Base-by-base conservation (phyloP, 2,797 vertebrate genomes). In the Eremophila alpestris region DNA sequence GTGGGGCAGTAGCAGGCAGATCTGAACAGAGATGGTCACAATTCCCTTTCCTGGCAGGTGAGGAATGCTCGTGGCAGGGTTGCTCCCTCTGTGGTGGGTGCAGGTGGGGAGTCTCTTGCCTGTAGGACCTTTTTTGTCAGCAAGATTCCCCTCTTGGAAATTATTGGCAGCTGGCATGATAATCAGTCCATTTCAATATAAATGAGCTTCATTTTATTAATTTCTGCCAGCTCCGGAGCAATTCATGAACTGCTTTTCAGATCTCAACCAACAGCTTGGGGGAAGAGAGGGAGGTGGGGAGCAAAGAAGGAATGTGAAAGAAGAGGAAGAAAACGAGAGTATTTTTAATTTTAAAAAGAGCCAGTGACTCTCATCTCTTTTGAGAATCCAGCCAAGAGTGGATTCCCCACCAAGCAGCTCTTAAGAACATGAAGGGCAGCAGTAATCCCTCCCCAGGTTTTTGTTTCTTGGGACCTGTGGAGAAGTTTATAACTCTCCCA, bases 141-240 rank as follows among this genome's bases (percentile, higher is more conserved):
- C 89, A 92, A 94, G 93, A 97, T 96, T 94, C 91, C 52, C 43
- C 63, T 91, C 93, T 93, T 93, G 94, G 89, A 96, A 96, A 95
- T 96, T 92, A 95, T 97, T 97, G 97, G 97, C 97, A 97, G 97
- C 97, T 97, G 96, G 97, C 87, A 90, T 76, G 15, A 80, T 97
- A 97, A 97, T 97, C 93, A 98, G 96, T 95, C 96, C 76, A 97
- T 97, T 98, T 97, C 97, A 97, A 96, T 98, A 97, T 96, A 97
- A 98, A 97, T 97, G 96, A 97, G 96, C 77, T 97, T 96, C 87
- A 89, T 96, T 95, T 97, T 97, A 97, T 98, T 98, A 97, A 96
- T 97, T 97, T 97, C 96, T 98, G 96, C 96, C 94, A 95, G 95
- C 91, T 97, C 92, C 97, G 96, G 95, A 97, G 97, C 97, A 91